phyloP scores from a whole-genome alignment of 35 echinoderm and acorn worm genomes.

The Amphiura filiformis region DNA sequence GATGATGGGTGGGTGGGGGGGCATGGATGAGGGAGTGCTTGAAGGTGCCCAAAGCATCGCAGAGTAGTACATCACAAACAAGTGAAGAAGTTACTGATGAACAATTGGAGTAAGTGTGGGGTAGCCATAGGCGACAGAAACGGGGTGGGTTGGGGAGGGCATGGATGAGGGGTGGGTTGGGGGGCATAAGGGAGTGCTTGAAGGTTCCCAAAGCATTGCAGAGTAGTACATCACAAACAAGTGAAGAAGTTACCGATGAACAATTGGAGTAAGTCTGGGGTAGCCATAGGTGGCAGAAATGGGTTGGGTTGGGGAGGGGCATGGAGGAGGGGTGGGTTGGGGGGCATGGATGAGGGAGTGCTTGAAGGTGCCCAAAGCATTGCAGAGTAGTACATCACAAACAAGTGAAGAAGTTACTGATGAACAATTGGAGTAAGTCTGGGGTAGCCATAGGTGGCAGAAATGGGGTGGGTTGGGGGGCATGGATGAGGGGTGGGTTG shows the following conservation, averaged over 20 bases:
- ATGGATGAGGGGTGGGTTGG: too few species aligned
- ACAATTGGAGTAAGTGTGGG: constrained; percentile 46
- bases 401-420: constrained; percentile 52
- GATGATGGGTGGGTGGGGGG: too few species aligned
- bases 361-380: too few species aligned
- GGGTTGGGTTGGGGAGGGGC: too few species aligned
- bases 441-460: constrained; percentile 58
- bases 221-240: constrained; percentile 23
- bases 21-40: constrained; percentile 63
- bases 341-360: too few species aligned
- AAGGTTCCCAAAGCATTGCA: constrained; percentile 72
- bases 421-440: constrained; percentile 48
- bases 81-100: constrained; percentile 59
- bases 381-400: constrained; percentile 29
- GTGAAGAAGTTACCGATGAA: constrained; percentile 59
- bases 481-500: too few species aligned
- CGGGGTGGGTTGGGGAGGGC: too few species aligned
- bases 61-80: constrained; percentile 26
- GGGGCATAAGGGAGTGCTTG: constrained; percentile 73
- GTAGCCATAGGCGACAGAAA: constrained; percentile 58
- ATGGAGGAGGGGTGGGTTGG: too few species aligned
- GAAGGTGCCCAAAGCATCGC: constrained; percentile 72
- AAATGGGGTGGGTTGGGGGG: too few species aligned
- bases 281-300: constrained; percentile 67
- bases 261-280: constrained; percentile 45